Conservation (phyloP, 2,888 invertebrate species). For the Acholoe squamosa region DNA sequence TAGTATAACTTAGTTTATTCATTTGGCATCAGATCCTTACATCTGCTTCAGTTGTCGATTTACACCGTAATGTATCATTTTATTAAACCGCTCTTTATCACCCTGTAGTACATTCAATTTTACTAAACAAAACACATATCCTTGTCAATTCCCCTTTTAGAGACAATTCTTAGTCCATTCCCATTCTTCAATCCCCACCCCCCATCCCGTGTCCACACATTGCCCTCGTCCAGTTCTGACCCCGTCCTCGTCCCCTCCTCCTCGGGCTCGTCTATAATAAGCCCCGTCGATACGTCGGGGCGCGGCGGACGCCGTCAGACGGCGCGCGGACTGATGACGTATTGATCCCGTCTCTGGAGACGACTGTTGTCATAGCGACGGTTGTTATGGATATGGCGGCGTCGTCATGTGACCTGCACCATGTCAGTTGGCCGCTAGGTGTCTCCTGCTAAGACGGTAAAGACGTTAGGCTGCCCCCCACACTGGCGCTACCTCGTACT, state of each 20-base stretch:
- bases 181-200: not conserved
- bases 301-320: not conserved
- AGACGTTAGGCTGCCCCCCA: not conserved
- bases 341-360: conserved; percentile 32
- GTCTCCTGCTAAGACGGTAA: conserved; percentile 5
- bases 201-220: not conserved
- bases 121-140: too few species aligned
- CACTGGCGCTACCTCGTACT: too few species aligned
- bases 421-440: not conserved
- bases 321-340: not conserved
- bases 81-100: not conserved
- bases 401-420: not conserved
- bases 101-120: not conserved
- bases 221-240: not conserved
- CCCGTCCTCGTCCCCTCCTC: not conserved
- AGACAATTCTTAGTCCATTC: not conserved
- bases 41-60: too few species aligned
- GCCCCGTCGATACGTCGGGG: not conserved
- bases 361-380: conserved; percentile 43
- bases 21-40: too few species aligned
- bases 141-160: not conserved
- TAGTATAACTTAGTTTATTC: too few species aligned
- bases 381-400: conserved; percentile 46
- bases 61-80: too few species aligned
- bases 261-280: conserved; percentile 19